Evolutionary conservation across 2,888 invertebrate genomes (phyloP).

Genomic region (Nudaria mundana): DNA sequence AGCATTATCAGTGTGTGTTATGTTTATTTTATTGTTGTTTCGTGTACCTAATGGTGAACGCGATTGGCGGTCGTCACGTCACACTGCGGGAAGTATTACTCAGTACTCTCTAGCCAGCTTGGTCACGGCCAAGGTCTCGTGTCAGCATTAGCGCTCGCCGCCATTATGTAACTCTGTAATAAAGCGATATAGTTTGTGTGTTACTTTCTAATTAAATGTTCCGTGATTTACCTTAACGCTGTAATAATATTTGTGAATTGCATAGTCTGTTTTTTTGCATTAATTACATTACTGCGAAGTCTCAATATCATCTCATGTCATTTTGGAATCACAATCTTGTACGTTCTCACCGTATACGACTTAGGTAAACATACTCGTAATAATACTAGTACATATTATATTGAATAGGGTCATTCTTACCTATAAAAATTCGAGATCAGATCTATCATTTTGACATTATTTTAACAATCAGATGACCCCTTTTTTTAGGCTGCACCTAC

Average conservation of each 20-base stretch:
- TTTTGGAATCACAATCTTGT: too few species aligned
- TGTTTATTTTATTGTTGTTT: conserved; percentile 42
- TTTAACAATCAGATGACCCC: too few species aligned
- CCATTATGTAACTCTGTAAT: conserved; percentile 64
- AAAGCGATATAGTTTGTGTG: conserved; percentile 43
- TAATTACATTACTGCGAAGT: too few species aligned
- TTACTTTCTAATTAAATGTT: conserved; percentile 33
- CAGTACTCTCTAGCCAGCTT: conserved; percentile 46
- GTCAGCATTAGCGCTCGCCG: conserved; percentile 50
- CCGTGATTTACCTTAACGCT: conserved; percentile 10
- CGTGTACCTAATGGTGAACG: conserved; percentile 50
- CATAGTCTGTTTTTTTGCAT: neutral
- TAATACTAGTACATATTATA: too few species aligned
- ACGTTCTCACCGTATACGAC: too few species aligned
- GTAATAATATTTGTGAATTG: neutral
- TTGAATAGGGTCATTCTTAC: too few species aligned
- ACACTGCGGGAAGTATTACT: conserved; percentile 61
- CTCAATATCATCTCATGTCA: too few species aligned
- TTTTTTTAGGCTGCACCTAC: too few species aligned
- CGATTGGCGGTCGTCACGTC: conserved; percentile 46
- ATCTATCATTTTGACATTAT: too few species aligned
- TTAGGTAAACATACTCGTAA: too few species aligned
- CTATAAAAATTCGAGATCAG: too few species aligned
- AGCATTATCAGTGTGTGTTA: conserved; percentile 24
- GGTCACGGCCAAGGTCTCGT: conserved; percentile 78